These are phyloP conservation scores for Pyrrhosoma nymphula DNA, from an alignment of 2,888 invertebrate species.

Conservation along the genomic window DNA sequence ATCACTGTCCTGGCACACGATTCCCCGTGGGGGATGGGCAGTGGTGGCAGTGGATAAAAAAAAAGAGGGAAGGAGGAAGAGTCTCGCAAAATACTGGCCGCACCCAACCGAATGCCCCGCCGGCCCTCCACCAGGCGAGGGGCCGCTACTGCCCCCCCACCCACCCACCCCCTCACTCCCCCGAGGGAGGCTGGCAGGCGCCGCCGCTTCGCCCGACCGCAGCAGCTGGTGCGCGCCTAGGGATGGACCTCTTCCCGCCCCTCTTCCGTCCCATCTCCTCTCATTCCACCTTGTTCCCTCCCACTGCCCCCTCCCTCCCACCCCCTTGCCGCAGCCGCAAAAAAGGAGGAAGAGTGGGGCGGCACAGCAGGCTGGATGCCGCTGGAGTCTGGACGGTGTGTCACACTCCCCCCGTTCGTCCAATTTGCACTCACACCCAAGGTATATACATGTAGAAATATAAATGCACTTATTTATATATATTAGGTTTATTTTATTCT, in stretches of 20 bases:
- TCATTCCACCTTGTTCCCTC: background rate
- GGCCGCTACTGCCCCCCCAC: background rate
- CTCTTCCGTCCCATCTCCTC: background rate
- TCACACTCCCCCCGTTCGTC: background rate
- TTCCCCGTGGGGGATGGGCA: background rate
- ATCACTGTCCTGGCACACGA: background rate
- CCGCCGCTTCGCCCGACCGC: constrained; percentile 16
- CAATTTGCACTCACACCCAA: background rate
- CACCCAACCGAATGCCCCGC: background rate
- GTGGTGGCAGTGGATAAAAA: background rate
- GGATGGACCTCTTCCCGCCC: background rate
- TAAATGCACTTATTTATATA: background rate
- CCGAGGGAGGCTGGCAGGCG: background rate
- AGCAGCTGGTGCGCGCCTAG: constrained; percentile 54
- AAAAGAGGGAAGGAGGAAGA: background rate
- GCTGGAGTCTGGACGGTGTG: constrained; percentile 36
- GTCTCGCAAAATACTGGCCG: constrained; percentile 37
- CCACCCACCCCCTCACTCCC: background rate
- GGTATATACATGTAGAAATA: background rate
- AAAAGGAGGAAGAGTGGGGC: constrained; percentile 1
- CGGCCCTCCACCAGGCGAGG: background rate
- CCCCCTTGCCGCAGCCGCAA: background rate
- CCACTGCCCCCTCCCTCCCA: background rate
- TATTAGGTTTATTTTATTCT: too few species aligned
- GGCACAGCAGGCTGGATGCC: background rate